phyloP scores from a whole-genome alignment of 2,797 vertebrate species.

The Anniella stebbinsi region DNA sequence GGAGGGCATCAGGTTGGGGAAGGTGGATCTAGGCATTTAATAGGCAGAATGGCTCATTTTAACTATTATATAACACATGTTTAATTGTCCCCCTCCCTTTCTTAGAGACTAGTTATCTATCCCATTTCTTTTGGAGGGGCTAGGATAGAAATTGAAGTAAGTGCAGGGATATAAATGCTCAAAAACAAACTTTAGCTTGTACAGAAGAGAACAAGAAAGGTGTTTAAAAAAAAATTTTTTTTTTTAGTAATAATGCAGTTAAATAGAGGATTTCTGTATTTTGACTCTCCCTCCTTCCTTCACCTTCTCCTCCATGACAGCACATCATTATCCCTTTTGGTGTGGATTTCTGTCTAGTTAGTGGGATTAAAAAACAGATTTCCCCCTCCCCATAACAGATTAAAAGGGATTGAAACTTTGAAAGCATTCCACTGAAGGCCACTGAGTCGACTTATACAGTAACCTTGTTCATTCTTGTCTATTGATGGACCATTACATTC shows the following conservation, averaged over 20 bases:
- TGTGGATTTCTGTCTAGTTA: constrained; percentile 13
- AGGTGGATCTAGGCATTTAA: background rate
- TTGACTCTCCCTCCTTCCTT: fast-evolving
- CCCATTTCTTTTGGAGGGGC: background rate
- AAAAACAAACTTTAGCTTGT: background rate
- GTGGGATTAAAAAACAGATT: constrained; percentile 16
- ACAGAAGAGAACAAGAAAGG: background rate
- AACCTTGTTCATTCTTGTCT: background rate
- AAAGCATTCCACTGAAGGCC: constrained; percentile 58
- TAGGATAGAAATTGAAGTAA: background rate
- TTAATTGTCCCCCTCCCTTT: background rate
- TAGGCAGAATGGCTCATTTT: background rate
- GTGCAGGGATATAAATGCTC: background rate
- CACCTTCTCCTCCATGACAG: background rate
- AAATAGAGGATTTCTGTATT: background rate
- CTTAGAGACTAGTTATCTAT: background rate
- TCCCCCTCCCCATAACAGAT: constrained; percentile 36
- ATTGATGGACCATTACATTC: background rate
- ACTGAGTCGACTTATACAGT: fast-evolving
- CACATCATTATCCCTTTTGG: background rate
- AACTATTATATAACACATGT: background rate
- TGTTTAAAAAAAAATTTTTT: background rate
- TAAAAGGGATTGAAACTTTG: constrained; percentile 10
- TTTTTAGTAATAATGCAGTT: too few species aligned
- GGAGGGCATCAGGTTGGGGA: background rate